Conservation (phyloP, 1,140 invertebrate genomes). For the Oncopeltus fasciatus region DNA sequence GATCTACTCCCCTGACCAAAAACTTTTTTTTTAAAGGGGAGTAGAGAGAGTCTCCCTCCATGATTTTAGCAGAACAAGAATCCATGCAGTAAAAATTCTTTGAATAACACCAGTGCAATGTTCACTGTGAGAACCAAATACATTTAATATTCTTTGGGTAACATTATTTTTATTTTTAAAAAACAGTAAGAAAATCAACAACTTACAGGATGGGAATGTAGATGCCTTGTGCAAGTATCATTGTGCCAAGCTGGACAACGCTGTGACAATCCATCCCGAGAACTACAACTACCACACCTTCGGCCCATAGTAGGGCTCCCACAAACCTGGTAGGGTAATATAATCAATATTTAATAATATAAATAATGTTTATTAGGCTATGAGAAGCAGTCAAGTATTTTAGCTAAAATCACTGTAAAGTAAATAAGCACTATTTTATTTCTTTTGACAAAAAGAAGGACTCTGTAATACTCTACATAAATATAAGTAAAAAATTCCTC, state of each 20-base stretch:
- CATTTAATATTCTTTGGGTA: too few relatives aligned
- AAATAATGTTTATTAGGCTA: not conserved
- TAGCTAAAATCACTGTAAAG: too few relatives aligned
- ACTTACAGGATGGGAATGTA: constrained; percentile 13
- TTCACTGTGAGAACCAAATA: not conserved
- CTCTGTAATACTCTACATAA: too few relatives aligned
- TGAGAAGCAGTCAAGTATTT: too few relatives aligned
- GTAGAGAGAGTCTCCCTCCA: too few relatives aligned
- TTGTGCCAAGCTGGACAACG: constrained; percentile 15
- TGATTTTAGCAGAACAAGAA: not conserved
- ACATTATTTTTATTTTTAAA: not conserved
- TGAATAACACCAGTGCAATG: not conserved
- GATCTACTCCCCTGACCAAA: too few relatives aligned
- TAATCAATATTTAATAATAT: not conserved
- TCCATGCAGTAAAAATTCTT: not conserved
- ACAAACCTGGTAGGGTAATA: constrained; percentile 6
- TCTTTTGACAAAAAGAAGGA: too few relatives aligned
- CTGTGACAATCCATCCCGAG: not conserved
- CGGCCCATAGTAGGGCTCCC: constrained; percentile 13
- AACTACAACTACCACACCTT: constrained; percentile 12
- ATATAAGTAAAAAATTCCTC: too few relatives aligned
- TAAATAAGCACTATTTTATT: too few relatives aligned
- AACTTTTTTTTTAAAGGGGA: too few relatives aligned
- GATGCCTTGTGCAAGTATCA: constrained; percentile 11
- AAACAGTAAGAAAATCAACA: not conserved